Percentiles rank a stretch among this genome's conserved stretches.
These are phyloP conservation scores for Drosophila subpulchrella DNA, from an alignment of 1,140 invertebrate species.

Conservation along the genomic window DNA sequence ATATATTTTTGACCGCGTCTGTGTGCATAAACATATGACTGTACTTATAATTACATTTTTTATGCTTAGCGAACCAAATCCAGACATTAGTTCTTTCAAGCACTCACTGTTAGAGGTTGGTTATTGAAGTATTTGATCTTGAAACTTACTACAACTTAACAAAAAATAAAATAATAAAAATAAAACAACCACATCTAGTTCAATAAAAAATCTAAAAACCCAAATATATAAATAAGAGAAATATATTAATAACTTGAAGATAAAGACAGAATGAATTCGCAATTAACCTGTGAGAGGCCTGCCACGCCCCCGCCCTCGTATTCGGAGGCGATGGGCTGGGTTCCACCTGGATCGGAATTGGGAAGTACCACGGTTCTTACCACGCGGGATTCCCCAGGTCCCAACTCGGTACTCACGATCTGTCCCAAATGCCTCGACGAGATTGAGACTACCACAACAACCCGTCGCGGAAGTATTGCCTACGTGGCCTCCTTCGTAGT, in stretches of 20 bases:
- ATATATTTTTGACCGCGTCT: no score
- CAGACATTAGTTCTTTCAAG: background rate
- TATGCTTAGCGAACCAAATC: background rate
- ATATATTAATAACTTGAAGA: background rate
- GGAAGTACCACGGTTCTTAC: background rate
- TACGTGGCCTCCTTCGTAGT: background rate
- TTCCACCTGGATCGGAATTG: background rate
- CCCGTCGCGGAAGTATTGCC: background rate
- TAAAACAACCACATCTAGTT: no score
- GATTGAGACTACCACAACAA: background rate
- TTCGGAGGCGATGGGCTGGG: slow-evolving; percentile 1
- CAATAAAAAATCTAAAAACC: no score
- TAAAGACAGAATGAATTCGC: background rate
- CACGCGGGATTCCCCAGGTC: background rate
- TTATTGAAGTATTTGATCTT: background rate
- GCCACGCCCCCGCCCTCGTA: background rate
- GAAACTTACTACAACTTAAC: background rate
- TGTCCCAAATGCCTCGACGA: background rate
- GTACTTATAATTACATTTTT: background rate
- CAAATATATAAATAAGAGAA: background rate
- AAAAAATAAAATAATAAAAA: background rate
- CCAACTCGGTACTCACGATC: background rate
- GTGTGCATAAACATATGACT: no score
- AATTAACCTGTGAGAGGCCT: background rate
- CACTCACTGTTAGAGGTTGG: background rate